A percentile compares a stretch with the other conserved stretches of the same genome.
Conservation (phyloP, 2,888 invertebrate species). For the Napeogenes inachia region DNA sequence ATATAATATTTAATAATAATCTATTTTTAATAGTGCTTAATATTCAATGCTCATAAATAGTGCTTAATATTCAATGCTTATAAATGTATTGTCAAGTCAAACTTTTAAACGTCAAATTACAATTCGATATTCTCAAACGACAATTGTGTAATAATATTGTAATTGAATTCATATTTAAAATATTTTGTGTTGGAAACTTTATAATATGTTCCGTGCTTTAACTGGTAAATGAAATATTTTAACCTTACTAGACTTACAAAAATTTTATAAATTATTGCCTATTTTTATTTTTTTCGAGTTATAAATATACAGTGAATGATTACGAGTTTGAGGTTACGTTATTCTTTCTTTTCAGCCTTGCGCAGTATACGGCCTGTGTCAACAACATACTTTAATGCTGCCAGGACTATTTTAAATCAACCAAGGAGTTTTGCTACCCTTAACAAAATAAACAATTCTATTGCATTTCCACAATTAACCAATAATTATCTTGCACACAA, state of each 20-base stretch:
- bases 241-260: neutral
- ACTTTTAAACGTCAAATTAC: too few relatives aligned
- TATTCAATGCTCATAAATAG: too few relatives aligned
- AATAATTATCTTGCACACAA: conserved; percentile 45
- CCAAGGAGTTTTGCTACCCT: conserved; percentile 42
- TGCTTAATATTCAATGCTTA: too few relatives aligned
- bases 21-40: too few relatives aligned
- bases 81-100: too few relatives aligned
- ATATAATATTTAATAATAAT: too few relatives aligned
- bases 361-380: conserved; percentile 52
- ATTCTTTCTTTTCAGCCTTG: conserved; percentile 54
- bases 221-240: conserved; percentile 46
- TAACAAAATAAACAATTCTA: conserved; percentile 30
- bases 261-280: neutral
- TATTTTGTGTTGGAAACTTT: conserved; percentile 16
- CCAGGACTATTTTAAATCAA: conserved; percentile 47
- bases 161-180: conserved; percentile 6
- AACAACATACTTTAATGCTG: conserved; percentile 43
- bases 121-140: too few relatives aligned
- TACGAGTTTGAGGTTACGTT: conserved; percentile 29
- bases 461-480: conserved; percentile 21
- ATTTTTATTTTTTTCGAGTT: conserved; percentile 26
- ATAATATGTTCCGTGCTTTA: conserved; percentile 55
- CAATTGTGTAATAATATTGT: too few relatives aligned
- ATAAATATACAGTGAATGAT: conserved; percentile 48